Base-by-base conservation (phyloP, 1,140 invertebrate species). In the Nasonia giraulti region DNA sequence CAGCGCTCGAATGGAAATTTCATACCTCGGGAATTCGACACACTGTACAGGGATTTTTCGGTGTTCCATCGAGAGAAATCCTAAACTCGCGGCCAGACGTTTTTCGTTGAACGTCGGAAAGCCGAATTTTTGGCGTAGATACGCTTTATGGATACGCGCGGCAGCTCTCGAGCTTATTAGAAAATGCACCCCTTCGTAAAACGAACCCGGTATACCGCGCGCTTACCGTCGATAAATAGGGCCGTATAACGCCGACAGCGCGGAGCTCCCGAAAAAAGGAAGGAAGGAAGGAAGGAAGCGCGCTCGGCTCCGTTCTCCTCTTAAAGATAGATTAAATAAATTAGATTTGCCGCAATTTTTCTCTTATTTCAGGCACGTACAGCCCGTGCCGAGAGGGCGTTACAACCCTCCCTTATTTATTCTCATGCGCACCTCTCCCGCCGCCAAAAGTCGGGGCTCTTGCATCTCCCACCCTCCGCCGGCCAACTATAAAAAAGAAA, bases 301-400 rank as follows among this genome's bases (percentile, higher is more conserved):
- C 55, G 66, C 17, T 33, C 79, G 47, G 50, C 55, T 62, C 17
- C 27, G n/a, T 31, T 80, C 37, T 80, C 37, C 75, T 82, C 55
- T 82, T 85, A 81, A 82, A 82, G 68, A 82, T 82, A 85, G 84
- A 85, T 85, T 82, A 82, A 82, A 82, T 85, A 85, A 82, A 85
- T 85, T 85, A 78, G 74, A 78, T 85, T 85, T 71, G 11, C 62
- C 37, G 66, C 66, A 85, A 82, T 85, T 85, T 77, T 78, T 77
- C 31, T 47, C 27, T 76, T 85, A 85, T 85, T 85, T 85, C 84
- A 73, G 44, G 79, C 84, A 85, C 84, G 84, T 85, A 82, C 79
- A 6, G 44, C 27, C 27, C 33, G 68, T 50, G 69, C 17, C 62
- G 62, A 81, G 62, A 81, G 66, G 10, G 84, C 73, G 66, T 85